phyloP scores from a whole-genome alignment of 2,888 invertebrate genomes.

The Gastrophysa polygoni region DNA sequence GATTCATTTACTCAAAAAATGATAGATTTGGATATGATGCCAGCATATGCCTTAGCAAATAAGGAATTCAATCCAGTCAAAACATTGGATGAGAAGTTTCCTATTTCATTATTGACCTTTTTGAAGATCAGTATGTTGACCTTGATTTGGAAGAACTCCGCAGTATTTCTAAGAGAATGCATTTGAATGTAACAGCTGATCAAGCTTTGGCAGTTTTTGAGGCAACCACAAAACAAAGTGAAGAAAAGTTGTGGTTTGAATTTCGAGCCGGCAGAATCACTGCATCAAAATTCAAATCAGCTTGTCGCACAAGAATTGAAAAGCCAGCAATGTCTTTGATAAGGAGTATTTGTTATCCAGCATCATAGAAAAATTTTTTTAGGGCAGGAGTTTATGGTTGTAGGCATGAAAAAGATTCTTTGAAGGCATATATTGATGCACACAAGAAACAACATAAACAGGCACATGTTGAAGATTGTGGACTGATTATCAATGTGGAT shows the following conservation, averaged over 20 bases:
- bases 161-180: too few species aligned
- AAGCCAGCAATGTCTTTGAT: not conserved
- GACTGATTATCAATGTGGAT: not conserved
- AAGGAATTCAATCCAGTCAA: not conserved
- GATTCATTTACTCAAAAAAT: not conserved
- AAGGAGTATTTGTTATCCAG: not conserved
- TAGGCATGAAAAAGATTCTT: constrained; percentile 1
- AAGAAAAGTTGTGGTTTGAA: constrained; percentile 1
- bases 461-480: not conserved
- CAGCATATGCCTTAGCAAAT: not conserved
- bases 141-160: too few species aligned
- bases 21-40: not conserved
- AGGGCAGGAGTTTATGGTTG: constrained; percentile 16
- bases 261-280: not conserved
- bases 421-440: not conserved
- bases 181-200: not conserved
- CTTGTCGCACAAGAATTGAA: not conserved
- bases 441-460: not conserved
- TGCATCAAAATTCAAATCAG: constrained; percentile 1
- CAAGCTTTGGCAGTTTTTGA: constrained; percentile 5
- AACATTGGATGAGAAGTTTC: not conserved
- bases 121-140: not conserved
- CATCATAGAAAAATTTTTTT: not conserved
- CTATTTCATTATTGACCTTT: not conserved
- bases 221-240: not conserved